Base-by-base conservation (phyloP, 2,797 vertebrate genomes). In the Nothura maculosa region DNA sequence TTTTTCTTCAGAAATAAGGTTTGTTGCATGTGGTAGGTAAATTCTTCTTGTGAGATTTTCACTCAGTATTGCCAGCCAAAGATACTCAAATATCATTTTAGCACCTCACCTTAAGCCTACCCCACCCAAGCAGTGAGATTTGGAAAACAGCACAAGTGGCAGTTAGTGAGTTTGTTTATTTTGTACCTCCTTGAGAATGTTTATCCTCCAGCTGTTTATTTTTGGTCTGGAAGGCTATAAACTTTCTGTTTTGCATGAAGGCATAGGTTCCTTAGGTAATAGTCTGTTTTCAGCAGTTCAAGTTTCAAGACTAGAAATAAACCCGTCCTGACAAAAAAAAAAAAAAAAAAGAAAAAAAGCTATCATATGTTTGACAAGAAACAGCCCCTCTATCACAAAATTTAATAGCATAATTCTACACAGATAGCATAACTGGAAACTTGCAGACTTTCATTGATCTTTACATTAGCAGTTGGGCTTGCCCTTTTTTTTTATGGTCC, bases 41-140 rank as follows among this genome's bases (percentile, higher is more conserved):
- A 85, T 11, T 43, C 74, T 90, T 86, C 88, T 82, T 89, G 72
- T 87, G 90, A 92, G 81, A 64, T 94, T 96, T 92, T 57, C 76
- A 34, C 63, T 86, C 38, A 76, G 24, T 43, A 27, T 21, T 74
- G 64, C 21, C 47, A 89, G 86, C 84, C 86, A 93, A 72, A 87
- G 75, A 84, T 68, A 80, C 27, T 57, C 32, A 21, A 52, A 66
- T 70, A 11, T 69, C 94, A 55, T 87, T 93, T 91, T 66, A 52
- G 18, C 30, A 82, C 82, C 69, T 85, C 80, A 24, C 82, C 87
- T 90, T 48, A 12, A 48, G 64, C 84, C 61, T 64, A 87, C 15
- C 16, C 52, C 52, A 89, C 48, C 48, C 72, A 80, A 70, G 73
- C 0, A 1, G 47, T 20, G 63, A 74, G 68, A 92, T 84, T 69